phyloP scores from a whole-genome alignment of 2,113 vertebrate species.

The Blennius ocellaris region DNA sequence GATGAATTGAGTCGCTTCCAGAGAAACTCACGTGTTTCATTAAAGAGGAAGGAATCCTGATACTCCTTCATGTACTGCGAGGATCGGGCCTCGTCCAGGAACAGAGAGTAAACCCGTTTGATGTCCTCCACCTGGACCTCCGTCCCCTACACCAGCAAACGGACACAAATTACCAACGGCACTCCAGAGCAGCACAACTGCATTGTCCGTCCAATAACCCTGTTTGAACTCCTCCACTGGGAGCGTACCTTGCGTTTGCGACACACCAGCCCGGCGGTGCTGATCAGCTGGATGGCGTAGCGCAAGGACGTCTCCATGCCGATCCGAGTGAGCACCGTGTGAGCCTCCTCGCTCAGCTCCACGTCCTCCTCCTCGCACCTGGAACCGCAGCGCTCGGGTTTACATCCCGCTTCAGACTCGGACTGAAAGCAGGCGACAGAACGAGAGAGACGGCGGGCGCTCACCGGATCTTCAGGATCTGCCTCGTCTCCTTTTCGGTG shows the following conservation, averaged over 20 bases:
- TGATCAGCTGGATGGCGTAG: slow-evolving; percentile 95
- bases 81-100: slow-evolving; percentile 91
- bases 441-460: neutral
- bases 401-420: fast-evolving
- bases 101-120: slow-evolving; percentile 92
- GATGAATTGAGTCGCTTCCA: neutral
- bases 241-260: slow-evolving; percentile 88
- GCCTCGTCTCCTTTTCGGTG: slow-evolving; percentile 91
- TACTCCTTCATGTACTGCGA: slow-evolving; percentile 96
- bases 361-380: slow-evolving; percentile 95
- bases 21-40: slow-evolving; percentile 89
- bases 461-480: slow-evolving; percentile 94
- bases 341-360: slow-evolving; percentile 92
- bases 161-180: neutral
- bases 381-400: slow-evolving; percentile 16
- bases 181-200: neutral
- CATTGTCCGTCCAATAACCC: neutral
- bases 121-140: slow-evolving; percentile 95
- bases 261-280: slow-evolving; percentile 91
- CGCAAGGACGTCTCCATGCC: slow-evolving; percentile 92
- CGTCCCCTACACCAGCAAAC: slow-evolving; percentile 83
- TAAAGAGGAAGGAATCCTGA: slow-evolving; percentile 94
- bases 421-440: fast-evolving
- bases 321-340: slow-evolving; percentile 90
- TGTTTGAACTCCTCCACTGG: too few relatives aligned